Evolutionary conservation across 23 tunicate species (phyloP).

Genomic region (Diplosoma virens): DNA sequence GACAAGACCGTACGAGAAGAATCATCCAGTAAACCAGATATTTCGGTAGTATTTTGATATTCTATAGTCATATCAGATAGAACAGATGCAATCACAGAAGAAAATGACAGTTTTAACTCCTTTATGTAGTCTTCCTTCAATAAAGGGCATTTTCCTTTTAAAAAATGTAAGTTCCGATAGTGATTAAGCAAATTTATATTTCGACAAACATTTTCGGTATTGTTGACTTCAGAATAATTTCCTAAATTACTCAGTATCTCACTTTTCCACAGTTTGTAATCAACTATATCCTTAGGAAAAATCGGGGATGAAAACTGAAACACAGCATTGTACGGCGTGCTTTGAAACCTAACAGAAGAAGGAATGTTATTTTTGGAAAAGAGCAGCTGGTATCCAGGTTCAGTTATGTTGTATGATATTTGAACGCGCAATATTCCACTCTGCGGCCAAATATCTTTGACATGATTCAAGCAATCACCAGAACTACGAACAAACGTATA

Average conservation of each 20-base stretch:
- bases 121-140: conserved; percentile 9
- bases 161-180: conserved; percentile 13
- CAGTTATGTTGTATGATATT: conserved; percentile 33
- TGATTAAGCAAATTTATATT: neutral
- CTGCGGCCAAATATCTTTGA: conserved; percentile 72
- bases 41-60: conserved; percentile 10
- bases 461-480: conserved; percentile 71
- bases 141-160: conserved; percentile 35
- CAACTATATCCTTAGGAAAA: conserved; percentile 10
- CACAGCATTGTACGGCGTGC: conserved; percentile 56
- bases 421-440: conserved; percentile 75
- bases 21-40: neutral
- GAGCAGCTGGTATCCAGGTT: conserved; percentile 40
- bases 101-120: conserved; percentile 6
- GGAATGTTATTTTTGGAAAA: conserved; percentile 31
- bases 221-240: neutral
- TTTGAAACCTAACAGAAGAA: conserved; percentile 28
- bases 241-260: neutral
- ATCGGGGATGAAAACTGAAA: conserved; percentile 43
- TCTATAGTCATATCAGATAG: conserved; percentile 22
- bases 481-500: conserved; percentile 60
- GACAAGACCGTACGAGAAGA: neutral
- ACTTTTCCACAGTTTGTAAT: conserved; percentile 13
- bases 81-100: neutral
- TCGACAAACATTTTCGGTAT: neutral